These are phyloP conservation scores for Ditylenchus dipsaci DNA, from an alignment of 1,140 invertebrate genomes.

Conservation along the genomic window DNA sequence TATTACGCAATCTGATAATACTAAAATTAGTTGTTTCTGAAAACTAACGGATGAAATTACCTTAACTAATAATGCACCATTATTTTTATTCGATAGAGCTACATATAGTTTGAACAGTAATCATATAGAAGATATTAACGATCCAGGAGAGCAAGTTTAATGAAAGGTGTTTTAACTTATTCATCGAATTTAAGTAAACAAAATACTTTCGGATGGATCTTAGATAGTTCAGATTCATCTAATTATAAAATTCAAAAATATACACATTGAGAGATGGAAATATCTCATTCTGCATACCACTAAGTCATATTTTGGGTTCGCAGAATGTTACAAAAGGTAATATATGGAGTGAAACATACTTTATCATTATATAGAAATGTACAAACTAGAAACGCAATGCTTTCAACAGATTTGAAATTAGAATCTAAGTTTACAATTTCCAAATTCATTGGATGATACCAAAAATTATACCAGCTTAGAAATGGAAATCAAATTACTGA, in stretches of 20 bases:
- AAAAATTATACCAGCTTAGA: constrained; percentile 30
- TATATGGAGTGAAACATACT: constrained; percentile 31
- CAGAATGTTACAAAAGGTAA: constrained; percentile 33
- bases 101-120: constrained; percentile 33
- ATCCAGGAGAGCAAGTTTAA: constrained; percentile 34
- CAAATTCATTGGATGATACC: constrained; percentile 32
- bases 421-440: constrained; percentile 32
- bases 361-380: constrained; percentile 32
- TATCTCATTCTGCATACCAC: constrained; percentile 26
- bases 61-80: constrained; percentile 34
- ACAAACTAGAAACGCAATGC: constrained; percentile 22
- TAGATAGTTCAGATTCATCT: constrained; percentile 8
- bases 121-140: constrained; percentile 29
- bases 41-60: constrained; percentile 28
- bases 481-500: constrained; percentile 37
- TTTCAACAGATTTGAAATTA: constrained; percentile 21
- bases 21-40: no score
- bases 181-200: constrained; percentile 30
- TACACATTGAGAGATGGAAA: constrained; percentile 28
- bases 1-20: constrained; percentile 25
- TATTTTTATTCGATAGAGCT: constrained; percentile 38
- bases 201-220: constrained; percentile 37
- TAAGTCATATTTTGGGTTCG: constrained; percentile 38
- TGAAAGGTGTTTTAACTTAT: constrained; percentile 35
- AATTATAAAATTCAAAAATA: constrained; percentile 33